Evolutionary conservation across 2,797 vertebrate species (phyloP), one percentile per base, ranked within the genome.

Genomic region (Coreius guichenoti): DNA sequence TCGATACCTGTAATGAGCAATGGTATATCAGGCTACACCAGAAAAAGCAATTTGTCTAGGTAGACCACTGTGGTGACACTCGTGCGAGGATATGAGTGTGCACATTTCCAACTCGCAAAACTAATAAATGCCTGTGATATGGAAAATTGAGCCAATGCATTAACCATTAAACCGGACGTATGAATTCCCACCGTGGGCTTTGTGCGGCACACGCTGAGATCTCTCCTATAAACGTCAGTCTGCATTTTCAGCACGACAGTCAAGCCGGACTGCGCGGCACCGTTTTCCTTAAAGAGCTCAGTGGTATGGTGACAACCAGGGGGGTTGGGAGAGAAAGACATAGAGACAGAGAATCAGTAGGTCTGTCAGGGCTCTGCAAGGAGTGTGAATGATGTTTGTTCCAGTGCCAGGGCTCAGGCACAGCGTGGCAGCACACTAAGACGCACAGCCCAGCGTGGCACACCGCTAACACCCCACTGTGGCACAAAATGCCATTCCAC

Each of bases 311-410:
- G 51, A 63, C 47, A 39, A 45, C 49, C 11, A 8, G 47, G 16
- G 4, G 33, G 36, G n/a, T 56, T 75, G 51, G 67, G 21, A 51
- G 33, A 70, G 39, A 83, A 63, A 77, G 56, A 75, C 17, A 65
- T 39, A 74, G n/a, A 56, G 9, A 75, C 31, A 82, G 47, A 69
- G 74, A 84, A 69, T 84, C 82, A 58, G 82, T 84, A 69, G 36
- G 82, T 78, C 82, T 78, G 61, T 84, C 74, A 84, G 49, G 49
- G 73, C 82, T 69, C 82, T 68, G 61, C 74, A 79, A 70, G 67
- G 75, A 47, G 45, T 69, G 49, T 80, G 73, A 87, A 63, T 80
- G 36, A 82, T 75, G 36, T 68, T 61, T 75, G 49, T 69, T 63
- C 23, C 23, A n/a, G 54, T 70, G 54, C 74, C 67, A 75, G 12